Percentiles rank a stretch among this genome's conserved stretches.
These are phyloP conservation scores for Sorex maritimensis DNA, from an alignment of 2,797 vertebrate species.

Conservation along the genomic window DNA sequence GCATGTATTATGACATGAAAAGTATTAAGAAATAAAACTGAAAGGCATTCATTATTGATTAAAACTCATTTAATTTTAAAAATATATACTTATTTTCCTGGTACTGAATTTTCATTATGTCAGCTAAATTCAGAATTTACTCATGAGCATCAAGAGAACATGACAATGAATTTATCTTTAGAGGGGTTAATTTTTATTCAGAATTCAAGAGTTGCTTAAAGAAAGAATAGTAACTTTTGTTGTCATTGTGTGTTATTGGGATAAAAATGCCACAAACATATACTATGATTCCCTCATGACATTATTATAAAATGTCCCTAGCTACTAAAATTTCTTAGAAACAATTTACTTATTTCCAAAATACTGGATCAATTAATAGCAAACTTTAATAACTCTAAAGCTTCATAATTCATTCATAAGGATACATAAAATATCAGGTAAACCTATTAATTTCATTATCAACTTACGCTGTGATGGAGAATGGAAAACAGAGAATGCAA, in stretches of 20 bases:
- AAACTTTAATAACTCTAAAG: not conserved
- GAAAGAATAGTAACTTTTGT: not conserved
- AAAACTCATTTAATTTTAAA: too few species aligned
- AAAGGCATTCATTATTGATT: too few species aligned
- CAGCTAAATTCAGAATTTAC: not conserved
- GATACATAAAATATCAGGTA: not conserved
- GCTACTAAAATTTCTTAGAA: not conserved
- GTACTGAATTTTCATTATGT: conserved; percentile 28
- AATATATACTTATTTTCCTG: not conserved
- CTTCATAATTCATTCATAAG: not conserved
- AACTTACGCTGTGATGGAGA: too few species aligned
- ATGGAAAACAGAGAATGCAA: too few species aligned
- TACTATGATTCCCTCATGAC: not conserved
- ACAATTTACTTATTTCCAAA: not conserved
- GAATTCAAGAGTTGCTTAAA: not conserved
- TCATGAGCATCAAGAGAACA: not conserved
- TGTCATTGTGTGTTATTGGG: not conserved
- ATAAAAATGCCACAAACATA: not conserved
- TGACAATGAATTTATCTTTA: not conserved
- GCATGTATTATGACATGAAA: too few species aligned
- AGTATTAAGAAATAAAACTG: too few species aligned
- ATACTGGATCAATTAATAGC: not conserved
- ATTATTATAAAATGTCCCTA: not conserved
- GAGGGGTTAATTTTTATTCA: not conserved
- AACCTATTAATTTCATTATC: not conserved